phyloP scores from a whole-genome alignment of 2,888 invertebrate species.

The Tetropium fuscum region DNA sequence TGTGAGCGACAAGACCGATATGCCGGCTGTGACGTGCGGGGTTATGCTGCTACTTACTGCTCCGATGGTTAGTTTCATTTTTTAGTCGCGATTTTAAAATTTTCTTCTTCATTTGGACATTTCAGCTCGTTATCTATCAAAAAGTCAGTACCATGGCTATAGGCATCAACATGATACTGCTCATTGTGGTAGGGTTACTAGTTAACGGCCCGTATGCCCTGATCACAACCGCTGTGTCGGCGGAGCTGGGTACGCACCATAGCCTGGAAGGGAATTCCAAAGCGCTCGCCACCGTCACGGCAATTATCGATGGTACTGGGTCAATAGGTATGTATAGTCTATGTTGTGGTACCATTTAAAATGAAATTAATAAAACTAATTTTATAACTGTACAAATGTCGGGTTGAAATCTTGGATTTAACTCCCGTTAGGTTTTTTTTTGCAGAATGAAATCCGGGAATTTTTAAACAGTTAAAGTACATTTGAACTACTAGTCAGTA shows the following conservation, averaged over 20 bases:
- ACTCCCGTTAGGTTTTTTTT: no score
- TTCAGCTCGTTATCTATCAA: constrained; percentile 85
- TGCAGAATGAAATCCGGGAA: no score
- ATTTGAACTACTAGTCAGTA: no score
- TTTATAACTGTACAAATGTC: no score
- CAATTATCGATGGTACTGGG: constrained; percentile 97
- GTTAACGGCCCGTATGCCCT: constrained; percentile 97
- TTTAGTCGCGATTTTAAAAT: no score
- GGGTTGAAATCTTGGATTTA: no score
- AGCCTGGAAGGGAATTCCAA: constrained; percentile 86
- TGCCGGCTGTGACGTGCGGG: constrained; percentile 89
- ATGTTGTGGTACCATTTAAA: not conserved
- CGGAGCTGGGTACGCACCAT: constrained; percentile 90
- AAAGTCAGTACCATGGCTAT: constrained; percentile 71
- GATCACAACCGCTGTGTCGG: constrained; percentile 96
- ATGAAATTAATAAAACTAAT: no score
- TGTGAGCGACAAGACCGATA: constrained; percentile 84
- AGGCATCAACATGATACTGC: constrained; percentile 73
- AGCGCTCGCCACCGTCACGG: constrained; percentile 96
- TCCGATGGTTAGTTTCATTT: constrained; percentile 85
- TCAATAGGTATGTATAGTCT: constrained; percentile 74
- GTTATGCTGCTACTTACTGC: constrained; percentile 84
- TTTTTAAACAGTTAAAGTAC: no score
- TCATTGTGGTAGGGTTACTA: constrained; percentile 81
- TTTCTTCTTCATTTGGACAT: constrained; percentile 43